Percentiles rank a stretch among this genome's conserved stretches.
phyloP scores from a whole-genome alignment of 2,888 invertebrate genomes.

The Ochropacha duplaris region DNA sequence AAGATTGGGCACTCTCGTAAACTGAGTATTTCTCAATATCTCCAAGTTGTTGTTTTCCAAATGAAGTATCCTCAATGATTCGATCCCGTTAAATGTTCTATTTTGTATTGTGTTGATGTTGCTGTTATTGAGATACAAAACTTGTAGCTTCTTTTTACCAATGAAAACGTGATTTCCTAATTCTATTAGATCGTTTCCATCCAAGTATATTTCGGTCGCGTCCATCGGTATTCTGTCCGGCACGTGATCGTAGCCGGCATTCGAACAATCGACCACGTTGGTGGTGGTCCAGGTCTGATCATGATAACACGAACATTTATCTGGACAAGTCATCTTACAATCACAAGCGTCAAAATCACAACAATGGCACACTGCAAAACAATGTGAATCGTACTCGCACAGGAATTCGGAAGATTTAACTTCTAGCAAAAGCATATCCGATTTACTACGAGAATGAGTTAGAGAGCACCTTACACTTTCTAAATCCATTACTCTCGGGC shows the following conservation, averaged over 20 bases:
- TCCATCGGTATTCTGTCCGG: slow-evolving; percentile 94
- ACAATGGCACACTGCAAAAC: slow-evolving; percentile 93
- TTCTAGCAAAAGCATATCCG: slow-evolving; percentile 85
- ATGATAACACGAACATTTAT: slow-evolving; percentile 93
- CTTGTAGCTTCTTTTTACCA: slow-evolving; percentile 91
- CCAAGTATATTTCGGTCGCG: slow-evolving; percentile 93
- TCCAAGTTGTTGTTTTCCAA: slow-evolving; percentile 89
- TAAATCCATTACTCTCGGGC: slow-evolving; percentile 91
- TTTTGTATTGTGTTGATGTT: slow-evolving; percentile 90
- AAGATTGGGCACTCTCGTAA: slow-evolving; percentile 88
- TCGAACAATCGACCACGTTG: slow-evolving; percentile 92
- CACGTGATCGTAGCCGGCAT: slow-evolving; percentile 87
- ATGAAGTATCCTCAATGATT: slow-evolving; percentile 88
- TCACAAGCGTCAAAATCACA: slow-evolving; percentile 96
- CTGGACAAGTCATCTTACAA: slow-evolving; percentile 95
- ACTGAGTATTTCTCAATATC: slow-evolving; percentile 89
- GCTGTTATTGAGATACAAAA: slow-evolving; percentile 90
- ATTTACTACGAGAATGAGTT: slow-evolving; percentile 85
- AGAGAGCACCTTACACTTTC: slow-evolving; percentile 90
- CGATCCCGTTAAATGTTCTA: slow-evolving; percentile 91
- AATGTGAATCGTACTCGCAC: slow-evolving; percentile 91
- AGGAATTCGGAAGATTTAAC: slow-evolving; percentile 90
- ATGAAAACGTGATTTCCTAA: slow-evolving; percentile 93
- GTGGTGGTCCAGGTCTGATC: slow-evolving; percentile 91
- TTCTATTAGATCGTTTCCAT: slow-evolving; percentile 90